These are phyloP conservation scores for Papilio protenor DNA, from an alignment of 2,888 invertebrate species.

Conservation along the genomic window DNA sequence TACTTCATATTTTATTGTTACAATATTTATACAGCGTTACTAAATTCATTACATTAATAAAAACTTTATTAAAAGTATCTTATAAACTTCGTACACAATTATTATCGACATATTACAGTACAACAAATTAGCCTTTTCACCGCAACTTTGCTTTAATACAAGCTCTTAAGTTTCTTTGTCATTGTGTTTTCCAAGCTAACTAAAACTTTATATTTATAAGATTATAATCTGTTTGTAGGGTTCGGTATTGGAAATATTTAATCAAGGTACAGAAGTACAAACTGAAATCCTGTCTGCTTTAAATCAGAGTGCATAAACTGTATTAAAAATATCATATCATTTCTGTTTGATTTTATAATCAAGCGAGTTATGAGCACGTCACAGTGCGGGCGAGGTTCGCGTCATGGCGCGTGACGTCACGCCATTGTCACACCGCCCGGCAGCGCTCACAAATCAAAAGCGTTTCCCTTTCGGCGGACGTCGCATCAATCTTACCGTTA, in stretches of 20 bases:
- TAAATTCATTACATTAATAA: conserved; percentile 21
- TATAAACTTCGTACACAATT: no score
- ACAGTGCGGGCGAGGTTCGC: conserved; percentile 21
- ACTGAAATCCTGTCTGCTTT: not conserved
- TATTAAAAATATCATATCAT: not conserved
- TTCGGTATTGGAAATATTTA: not conserved
- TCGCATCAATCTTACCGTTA: conserved; percentile 71
- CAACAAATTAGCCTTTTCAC: not conserved
- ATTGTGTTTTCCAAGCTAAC: not conserved
- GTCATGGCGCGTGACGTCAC: conserved; percentile 63
- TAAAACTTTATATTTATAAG: not conserved
- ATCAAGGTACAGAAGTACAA: not conserved
- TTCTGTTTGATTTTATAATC: conserved; percentile 23
- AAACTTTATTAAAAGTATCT: conserved; percentile 4
- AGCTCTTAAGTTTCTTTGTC: not conserved
- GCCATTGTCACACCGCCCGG: conserved; percentile 61
- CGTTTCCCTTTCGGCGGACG: conserved; percentile 65
- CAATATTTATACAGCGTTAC: conserved; percentile 26
- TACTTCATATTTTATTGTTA: conserved; percentile 47
- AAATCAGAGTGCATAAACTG: not conserved
- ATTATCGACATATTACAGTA: not conserved
- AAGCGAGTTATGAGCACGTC: conserved; percentile 15
- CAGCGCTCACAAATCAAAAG: conserved; percentile 70
- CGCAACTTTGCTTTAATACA: not conserved
- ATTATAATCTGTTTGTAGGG: not conserved